Conservation (phyloP, 2,797 vertebrate genomes). For the Siniperca scherzeri region DNA sequence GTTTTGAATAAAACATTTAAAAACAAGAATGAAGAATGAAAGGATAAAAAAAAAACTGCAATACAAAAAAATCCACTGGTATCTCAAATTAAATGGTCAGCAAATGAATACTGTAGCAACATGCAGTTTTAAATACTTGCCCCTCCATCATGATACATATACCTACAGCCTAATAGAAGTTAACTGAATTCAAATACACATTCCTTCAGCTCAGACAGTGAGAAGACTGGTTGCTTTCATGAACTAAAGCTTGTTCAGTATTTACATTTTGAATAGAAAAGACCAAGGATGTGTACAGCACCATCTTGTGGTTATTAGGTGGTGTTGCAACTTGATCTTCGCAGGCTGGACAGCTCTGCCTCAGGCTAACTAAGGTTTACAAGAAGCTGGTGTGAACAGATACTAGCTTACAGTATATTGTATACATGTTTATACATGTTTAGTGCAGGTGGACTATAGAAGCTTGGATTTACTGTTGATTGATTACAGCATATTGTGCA, state of each 20-base stretch:
- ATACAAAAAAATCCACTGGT: neutral
- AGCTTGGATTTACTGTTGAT: neutral
- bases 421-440: neutral
- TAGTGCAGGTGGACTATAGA: neutral
- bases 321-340: conserved; percentile 3
- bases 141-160: neutral
- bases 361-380: neutral
- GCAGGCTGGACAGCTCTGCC: conserved; percentile 39
- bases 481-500: no score
- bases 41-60: neutral
- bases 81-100: neutral
- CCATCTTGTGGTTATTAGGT: conserved; percentile 37
- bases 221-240: neutral
- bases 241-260: neutral
- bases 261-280: neutral
- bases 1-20: neutral
- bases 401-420: neutral
- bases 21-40: neutral
- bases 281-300: neutral
- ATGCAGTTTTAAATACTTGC: neutral
- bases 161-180: neutral
- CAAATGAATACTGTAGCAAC: neutral
- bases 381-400: neutral
- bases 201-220: neutral
- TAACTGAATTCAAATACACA: neutral